phyloP scores from a whole-genome alignment of 2,113 vertebrate genomes.

The Pipra filicauda region DNA sequence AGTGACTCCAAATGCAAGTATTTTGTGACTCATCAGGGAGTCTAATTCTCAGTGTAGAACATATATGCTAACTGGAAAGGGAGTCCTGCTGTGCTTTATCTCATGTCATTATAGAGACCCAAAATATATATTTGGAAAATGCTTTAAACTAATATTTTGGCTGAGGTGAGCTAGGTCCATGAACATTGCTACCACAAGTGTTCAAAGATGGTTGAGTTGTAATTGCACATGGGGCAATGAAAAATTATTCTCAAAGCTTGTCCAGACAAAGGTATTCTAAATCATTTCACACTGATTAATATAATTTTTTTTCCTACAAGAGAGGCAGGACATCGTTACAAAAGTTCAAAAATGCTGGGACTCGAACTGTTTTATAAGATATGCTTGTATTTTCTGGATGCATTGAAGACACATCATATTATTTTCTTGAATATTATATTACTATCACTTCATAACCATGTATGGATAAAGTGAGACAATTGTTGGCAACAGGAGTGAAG shows the following conservation, averaged over 20 bases:
- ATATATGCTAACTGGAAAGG: not conserved
- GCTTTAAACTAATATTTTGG: not conserved
- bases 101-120: not conserved
- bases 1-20: not conserved
- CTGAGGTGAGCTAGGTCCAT: not conserved
- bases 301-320: not conserved
- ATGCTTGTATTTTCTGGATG: not conserved
- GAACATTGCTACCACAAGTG: not conserved
- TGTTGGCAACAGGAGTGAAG: not conserved
- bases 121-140: not conserved
- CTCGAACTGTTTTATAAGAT: not conserved
- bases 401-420: rapidly evolving
- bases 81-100: not conserved
- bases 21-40: not conserved
- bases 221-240: not conserved
- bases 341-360: not conserved
- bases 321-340: not conserved
- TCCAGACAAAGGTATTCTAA: not conserved
- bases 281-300: not conserved
- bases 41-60: not conserved
- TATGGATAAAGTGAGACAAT: not conserved
- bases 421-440: not conserved
- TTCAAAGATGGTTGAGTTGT: not conserved
- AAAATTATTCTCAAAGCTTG: not conserved
- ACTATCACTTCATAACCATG: not conserved